Evolutionary conservation across 1,140 invertebrate species (phyloP), one percentile per base, ranked within the genome.

Genomic region (Calephelis nemesis): DNA sequence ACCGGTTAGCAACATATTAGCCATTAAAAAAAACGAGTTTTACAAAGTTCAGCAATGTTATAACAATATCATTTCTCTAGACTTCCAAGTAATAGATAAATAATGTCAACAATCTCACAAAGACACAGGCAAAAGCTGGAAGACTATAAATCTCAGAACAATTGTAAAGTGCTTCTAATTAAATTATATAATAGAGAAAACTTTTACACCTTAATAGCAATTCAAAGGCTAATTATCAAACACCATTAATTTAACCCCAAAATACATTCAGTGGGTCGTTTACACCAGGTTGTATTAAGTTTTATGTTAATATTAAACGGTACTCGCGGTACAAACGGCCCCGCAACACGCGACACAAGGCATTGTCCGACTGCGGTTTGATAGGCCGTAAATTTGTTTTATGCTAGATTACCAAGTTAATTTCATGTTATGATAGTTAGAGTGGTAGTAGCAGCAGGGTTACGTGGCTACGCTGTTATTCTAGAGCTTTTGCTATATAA

Each of bases 401-500:
- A 69, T 69, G 68, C 42, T 60, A 69, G 68, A 60, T 69, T 65
- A 69, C 64, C 68, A 65, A 69, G 68, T 69, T 69, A 69, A 69
- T 69, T 69, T 69, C 68, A 47, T 65, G 68, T 69, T 69, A 69
- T 63, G 68, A 69, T 63, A 49, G 68, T 19, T 54, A 54, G 30
- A 54, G 52, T 54, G 52, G 52, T 19, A 54, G 19, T 30, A 30
- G 10, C 19, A 4, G 52, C 10, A 54, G 52, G 52, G 52, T 11
- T 15, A 54, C 52, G 11, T 19, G 19, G 11, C 30, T 11, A 19
- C 11, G 12, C 54, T 39, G 30, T 11, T 39, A 58, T 39, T 19
- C 30, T 54, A 39, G 15, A n/a, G 10, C 19, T 5, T 19, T 58
- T 54, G 10, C 15, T 12, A 54, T 58, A 58, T n/a, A 40, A n/a